phyloP scores from a whole-genome alignment of 2,113 vertebrate genomes.

The Cynoglossus semilaevis region DNA sequence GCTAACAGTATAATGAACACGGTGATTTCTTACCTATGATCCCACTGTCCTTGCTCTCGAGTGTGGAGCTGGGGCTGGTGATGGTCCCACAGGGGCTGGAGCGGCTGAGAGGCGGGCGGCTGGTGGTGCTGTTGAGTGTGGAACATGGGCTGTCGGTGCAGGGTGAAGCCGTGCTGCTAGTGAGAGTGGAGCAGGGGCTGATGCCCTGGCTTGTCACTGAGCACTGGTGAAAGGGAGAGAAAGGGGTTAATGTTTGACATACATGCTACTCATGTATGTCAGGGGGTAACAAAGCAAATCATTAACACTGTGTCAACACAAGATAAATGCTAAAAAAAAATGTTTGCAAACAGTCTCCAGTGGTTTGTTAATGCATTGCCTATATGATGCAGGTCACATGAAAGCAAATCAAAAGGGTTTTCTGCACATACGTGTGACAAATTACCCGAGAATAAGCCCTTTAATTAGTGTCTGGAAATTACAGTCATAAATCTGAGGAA shows the following conservation, averaged over 20 bases:
- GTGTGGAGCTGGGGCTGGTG: conserved; percentile 95
- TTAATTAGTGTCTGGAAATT: conserved; percentile 51
- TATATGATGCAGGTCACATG: conserved; percentile 46
- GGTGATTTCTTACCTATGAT: conserved; percentile 87
- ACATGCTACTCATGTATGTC: no score
- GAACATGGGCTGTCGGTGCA: conserved; percentile 95
- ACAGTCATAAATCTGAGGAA: conserved; percentile 48
- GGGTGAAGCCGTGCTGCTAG: conserved; percentile 93
- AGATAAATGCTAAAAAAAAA: conserved; percentile 26
- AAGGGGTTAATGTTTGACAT: conserved; percentile 1
- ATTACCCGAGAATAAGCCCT: conserved; percentile 25
- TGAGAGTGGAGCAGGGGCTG: conserved; percentile 95
- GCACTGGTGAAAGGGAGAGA: conserved; percentile 69
- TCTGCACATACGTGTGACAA: conserved; percentile 50
- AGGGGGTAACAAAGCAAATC: no score
- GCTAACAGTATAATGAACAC: background rate
- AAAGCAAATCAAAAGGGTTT: conserved; percentile 48
- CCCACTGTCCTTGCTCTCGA: conserved; percentile 99
- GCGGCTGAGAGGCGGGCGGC: conserved; percentile 78
- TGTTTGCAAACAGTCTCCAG: conserved; percentile 2
- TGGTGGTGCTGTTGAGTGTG: conserved; percentile 88
- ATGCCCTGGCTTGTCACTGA: conserved; percentile 81
- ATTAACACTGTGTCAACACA: conserved; percentile 27
- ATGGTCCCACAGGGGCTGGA: conserved; percentile 91
- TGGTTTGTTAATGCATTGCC: conserved; percentile 11